Evolutionary conservation across 1,140 invertebrate species (phyloP), one percentile per base, ranked within the genome.

Genomic region (Drosophila bocki): DNA sequence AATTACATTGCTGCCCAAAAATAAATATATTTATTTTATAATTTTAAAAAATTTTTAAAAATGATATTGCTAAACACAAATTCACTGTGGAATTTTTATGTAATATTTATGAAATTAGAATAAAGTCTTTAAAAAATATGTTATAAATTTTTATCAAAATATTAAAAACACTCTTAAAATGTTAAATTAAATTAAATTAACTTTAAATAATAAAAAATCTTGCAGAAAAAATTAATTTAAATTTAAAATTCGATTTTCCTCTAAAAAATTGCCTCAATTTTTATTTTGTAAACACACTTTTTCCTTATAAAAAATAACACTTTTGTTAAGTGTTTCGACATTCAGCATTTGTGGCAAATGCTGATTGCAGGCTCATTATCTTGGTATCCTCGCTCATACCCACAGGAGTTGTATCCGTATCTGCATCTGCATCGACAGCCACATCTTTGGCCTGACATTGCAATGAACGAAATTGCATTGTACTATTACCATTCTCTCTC

Each of bases 361-460:
- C 72, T 77, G 75, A 77, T 77, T 77, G 75, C 75, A 60, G 62
- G 75, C 75, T 77, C 75, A 77, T 76, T 76, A 76, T 76, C 71
- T 29, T 22, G 17, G 37, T 70, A 68, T 45, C 47, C 33, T 39
- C 0, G 11, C 26, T 37, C 51, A 48, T 51, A 48, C 41, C 70
- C 45, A 53, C 32, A 56, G 57, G 26, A 72, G 19, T 69, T 45
- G 50, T 68, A 33, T 59, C 45, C 44, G 37, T n/a, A 57, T 71
- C 64, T 48, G 67, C 17, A 51, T 45, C 56, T 37, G 42, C 41
- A 35, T 6, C 32, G 9, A 19, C 47, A 67, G 11, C 17, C 42
- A 22, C 42, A 37, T 70, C 67, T 67, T 32, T 45, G 60, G n/a
- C 11, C 37, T 45, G 19, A 54, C 61, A 68, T 70, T 53, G 67